A percentile compares a stretch with the other conserved stretches of the same genome.
Conservation (phyloP, 2,888 invertebrate genomes). For the Yponomeuta evonymella region DNA sequence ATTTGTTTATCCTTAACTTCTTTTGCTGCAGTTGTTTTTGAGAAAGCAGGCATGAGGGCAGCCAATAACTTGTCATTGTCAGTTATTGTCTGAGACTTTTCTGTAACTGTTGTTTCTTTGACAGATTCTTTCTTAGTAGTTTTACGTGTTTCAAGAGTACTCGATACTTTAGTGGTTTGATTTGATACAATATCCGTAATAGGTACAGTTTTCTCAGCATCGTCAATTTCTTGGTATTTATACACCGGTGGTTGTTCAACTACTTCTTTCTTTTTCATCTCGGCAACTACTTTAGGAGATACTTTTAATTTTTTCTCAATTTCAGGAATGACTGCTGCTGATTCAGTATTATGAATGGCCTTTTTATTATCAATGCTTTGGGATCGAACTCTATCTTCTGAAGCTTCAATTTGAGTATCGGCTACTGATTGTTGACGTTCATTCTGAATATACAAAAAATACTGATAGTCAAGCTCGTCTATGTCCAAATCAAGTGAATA, state of each 20-base stretch:
- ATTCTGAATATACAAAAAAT: conserved; percentile 38
- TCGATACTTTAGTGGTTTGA: background rate
- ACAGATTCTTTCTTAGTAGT: background rate
- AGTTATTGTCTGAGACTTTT: background rate
- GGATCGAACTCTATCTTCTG: conserved; percentile 9
- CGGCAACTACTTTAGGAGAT: background rate
- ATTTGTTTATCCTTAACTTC: background rate
- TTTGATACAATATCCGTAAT: background rate
- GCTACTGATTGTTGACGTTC: conserved; percentile 21
- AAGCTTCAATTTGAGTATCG: conserved; percentile 18
- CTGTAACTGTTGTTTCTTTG: background rate
- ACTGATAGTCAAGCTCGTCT: conserved; percentile 49
- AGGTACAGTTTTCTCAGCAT: background rate
- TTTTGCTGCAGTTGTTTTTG: background rate
- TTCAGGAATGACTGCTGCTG: background rate
- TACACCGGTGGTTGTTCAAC: background rate
- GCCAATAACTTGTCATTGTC: background rate
- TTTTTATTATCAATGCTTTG: conserved; percentile 2
- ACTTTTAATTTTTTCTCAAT: background rate
- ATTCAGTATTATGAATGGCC: background rate
- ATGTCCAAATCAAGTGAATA: conserved; percentile 53
- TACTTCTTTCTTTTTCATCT: background rate
- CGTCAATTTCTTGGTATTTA: background rate
- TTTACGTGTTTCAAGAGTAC: background rate
- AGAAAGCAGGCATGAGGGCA: background rate